Percentiles rank a stretch among this genome's conserved stretches.
Evolutionary conservation across 2,888 invertebrate genomes (phyloP).

Genomic region (Hemistola chrysoprasaria): DNA sequence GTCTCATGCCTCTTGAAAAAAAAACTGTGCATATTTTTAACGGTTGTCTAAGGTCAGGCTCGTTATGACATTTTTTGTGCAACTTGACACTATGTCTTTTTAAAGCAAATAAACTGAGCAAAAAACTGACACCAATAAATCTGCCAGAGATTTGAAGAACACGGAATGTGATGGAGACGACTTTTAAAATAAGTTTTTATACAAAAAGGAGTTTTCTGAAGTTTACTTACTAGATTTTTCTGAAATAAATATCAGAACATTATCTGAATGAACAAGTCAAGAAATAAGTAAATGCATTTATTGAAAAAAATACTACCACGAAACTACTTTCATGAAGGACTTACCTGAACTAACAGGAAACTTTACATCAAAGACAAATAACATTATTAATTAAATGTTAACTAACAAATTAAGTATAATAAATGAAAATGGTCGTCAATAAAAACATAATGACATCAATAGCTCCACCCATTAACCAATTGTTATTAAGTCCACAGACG

Average conservation of each 20-base stretch:
- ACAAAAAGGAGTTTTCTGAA: too few relatives aligned
- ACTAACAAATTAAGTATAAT: neutral
- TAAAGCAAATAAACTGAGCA: slow-evolving; percentile 59
- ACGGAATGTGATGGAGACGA: slow-evolving; percentile 35
- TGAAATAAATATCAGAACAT: too few relatives aligned
- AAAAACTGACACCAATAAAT: slow-evolving; percentile 60
- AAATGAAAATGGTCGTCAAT: neutral
- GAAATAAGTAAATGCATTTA: too few relatives aligned
- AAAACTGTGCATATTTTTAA: slow-evolving; percentile 20
- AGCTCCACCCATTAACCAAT: neutral
- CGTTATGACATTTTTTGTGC: slow-evolving; percentile 47
- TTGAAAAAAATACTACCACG: too few relatives aligned
- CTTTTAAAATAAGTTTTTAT: too few relatives aligned
- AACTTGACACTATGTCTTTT: slow-evolving; percentile 64
- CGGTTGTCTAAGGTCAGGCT: slow-evolving; percentile 29
- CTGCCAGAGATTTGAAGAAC: slow-evolving; percentile 46
- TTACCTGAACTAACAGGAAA: too few relatives aligned
- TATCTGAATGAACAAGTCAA: too few relatives aligned
- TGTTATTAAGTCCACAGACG: slow-evolving; percentile 16
- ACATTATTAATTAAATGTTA: too few relatives aligned
- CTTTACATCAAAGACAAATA: too few relatives aligned
- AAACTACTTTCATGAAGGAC: too few relatives aligned
- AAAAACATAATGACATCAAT: neutral
- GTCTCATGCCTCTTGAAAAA: too few relatives aligned
- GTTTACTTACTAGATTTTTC: too few relatives aligned